Base-by-base conservation (phyloP, 1,140 invertebrate genomes). In the Aplysia californica region DNA sequence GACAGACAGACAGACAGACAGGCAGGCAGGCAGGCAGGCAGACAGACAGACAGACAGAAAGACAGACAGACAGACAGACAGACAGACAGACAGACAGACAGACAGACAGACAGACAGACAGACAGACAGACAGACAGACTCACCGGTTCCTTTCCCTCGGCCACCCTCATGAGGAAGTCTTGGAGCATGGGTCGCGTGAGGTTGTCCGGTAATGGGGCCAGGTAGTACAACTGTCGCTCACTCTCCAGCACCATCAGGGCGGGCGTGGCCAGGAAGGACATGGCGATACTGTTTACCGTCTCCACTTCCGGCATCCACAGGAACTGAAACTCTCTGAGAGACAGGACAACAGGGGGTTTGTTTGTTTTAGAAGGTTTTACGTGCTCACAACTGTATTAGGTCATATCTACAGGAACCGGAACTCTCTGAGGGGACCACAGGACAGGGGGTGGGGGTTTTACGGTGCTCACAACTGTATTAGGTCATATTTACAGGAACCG, bases 271-370 rank as follows among this genome's bases (percentile, higher is more conserved):
- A 86, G 50, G 65, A 83, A 84, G 2, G 84, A 82, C 85, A 88
- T 81, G 44, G 85, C 84, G 35, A 89, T 88, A 66, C 84, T 87
- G 80, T 86, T 87, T 6, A 82, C 82, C 2, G 87, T 85, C 41
- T 88, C 87, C 36, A 77, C 67, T n/a, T 88, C 87, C 0, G 55
- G 61, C 87, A 89, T 87, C 84, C 84, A 87, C 59, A 88, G 77
- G 76, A 89, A 88, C 83, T 89, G 88, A 77, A 86, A 88, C 41
- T 72, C 55, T n/a, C 76, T 80, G 78, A 0, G 55, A 26, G 15
- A 29, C 26, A 41, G 3, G 56, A 61, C 20, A 21, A 61, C 20
- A 72, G 20, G n/a, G 50, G 20, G 69, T 67, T 50, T 5, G 21
- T 67, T 39, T 21, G 23, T 33, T 39, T 64, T 20, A 20, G 26